phyloP scores from a whole-genome alignment of 2,113 vertebrate genomes.

The Mellivora capensis region DNA sequence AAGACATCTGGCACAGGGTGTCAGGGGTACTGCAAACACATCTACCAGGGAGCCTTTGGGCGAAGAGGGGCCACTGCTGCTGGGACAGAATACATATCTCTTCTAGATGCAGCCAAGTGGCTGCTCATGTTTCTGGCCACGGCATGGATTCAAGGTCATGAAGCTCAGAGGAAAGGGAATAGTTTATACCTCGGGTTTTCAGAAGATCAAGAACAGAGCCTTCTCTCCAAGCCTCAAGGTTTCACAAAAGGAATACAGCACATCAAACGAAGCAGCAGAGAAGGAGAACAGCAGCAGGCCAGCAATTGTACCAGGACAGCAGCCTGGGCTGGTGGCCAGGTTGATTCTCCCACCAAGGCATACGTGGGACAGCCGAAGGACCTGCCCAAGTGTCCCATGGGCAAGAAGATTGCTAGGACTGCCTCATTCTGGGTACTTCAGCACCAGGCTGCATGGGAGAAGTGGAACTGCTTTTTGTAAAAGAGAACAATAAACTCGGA shows the following conservation, averaged over 20 bases:
- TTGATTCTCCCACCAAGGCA: too few species aligned
- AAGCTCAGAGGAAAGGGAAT: slow-evolving; percentile 4
- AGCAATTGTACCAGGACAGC: not conserved
- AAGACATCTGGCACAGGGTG: not conserved
- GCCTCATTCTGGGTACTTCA: not conserved
- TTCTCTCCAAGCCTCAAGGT: not conserved
- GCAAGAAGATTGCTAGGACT: not conserved
- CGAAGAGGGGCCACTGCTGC: not conserved
- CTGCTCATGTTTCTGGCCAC: not conserved
- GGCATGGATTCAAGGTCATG: slow-evolving; percentile 10
- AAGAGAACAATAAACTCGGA: slow-evolving; percentile 23
- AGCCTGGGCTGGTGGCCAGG: not conserved
- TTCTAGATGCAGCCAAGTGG: not conserved
- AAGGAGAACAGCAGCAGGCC: not conserved
- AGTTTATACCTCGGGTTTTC: not conserved
- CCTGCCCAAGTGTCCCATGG: not conserved
- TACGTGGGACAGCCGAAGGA: not conserved
- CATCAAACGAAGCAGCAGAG: not conserved
- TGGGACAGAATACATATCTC: not conserved
- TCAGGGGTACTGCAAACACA: not conserved
- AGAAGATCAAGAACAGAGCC: slow-evolving; percentile 22
- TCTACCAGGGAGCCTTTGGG: not conserved
- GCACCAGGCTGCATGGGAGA: not conserved
- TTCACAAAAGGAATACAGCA: not conserved
- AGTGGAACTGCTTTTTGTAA: not conserved